A percentile compares a stretch with the other conserved stretches of the same genome.
Evolutionary conservation across 2,797 vertebrate genomes (phyloP).

Genomic region (Cynopterus sphinx): DNA sequence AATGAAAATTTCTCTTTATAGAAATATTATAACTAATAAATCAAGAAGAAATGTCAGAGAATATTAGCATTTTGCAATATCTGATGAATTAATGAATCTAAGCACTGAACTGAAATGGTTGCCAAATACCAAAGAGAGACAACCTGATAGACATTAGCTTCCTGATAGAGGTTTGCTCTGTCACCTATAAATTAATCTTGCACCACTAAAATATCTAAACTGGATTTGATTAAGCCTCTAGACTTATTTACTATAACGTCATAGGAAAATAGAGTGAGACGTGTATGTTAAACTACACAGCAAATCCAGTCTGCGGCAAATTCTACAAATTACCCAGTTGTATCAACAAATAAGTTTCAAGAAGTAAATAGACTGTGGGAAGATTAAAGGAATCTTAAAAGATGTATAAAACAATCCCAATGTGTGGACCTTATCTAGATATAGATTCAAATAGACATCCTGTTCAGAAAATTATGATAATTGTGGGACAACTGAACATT

Average conservation of each 20-base stretch:
- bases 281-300: neutral
- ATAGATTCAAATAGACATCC: slow-evolving; percentile 31
- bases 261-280: neutral
- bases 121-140: neutral
- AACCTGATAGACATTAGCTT: neutral
- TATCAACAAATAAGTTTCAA: slow-evolving; percentile 40
- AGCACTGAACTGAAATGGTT: neutral
- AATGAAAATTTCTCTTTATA: neutral
- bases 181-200: neutral
- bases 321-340: neutral
- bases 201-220: neutral
- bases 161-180: neutral
- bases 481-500: neutral
- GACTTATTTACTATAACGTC: neutral
- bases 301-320: neutral
- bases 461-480: neutral
- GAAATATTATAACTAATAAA: slow-evolving; percentile 14
- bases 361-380: neutral
- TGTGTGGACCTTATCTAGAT: neutral
- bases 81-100: neutral
- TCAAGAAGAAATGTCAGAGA: slow-evolving; percentile 15
- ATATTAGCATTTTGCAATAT: neutral
- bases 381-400: neutral
- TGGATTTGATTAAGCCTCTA: neutral
- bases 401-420: neutral